A percentile compares a stretch with the other conserved stretches of the same genome.
phyloP scores from a whole-genome alignment of 2,797 vertebrate genomes.

The Sebastes aleutianus region DNA sequence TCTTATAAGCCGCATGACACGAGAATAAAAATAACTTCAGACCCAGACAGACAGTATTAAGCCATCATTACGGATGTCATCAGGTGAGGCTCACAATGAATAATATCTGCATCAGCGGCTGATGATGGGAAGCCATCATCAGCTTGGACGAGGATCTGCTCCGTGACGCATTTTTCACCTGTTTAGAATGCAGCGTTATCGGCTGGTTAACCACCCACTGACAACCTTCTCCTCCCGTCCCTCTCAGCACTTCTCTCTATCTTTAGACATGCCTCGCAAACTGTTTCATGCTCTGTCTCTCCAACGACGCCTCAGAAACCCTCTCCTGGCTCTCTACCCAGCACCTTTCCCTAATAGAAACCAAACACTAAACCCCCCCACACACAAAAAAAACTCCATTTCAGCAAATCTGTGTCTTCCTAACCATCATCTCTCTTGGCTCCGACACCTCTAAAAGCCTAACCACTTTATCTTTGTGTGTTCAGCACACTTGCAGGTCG shows the following conservation, averaged over 20 bases:
- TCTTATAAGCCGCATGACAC: not conserved
- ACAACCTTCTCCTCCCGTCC: slow-evolving; percentile 41
- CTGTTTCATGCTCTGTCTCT: slow-evolving; percentile 66
- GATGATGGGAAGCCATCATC: slow-evolving; percentile 41
- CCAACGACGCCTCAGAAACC: slow-evolving; percentile 36
- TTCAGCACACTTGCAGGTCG: slow-evolving; percentile 58
- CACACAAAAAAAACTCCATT: slow-evolving; percentile 30
- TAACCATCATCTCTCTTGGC: slow-evolving; percentile 25
- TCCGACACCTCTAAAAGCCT: slow-evolving; percentile 25
- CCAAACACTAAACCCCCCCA: slow-evolving; percentile 21
- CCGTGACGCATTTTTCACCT: slow-evolving; percentile 66
- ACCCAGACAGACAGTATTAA: not conserved
- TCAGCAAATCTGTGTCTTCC: slow-evolving; percentile 56
- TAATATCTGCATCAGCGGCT: slow-evolving; percentile 17
- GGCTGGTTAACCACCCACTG: slow-evolving; percentile 65
- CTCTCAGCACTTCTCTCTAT: slow-evolving; percentile 58
- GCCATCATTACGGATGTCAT: slow-evolving; percentile 3
- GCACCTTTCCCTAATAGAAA: slow-evolving; percentile 53
- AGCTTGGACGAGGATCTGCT: slow-evolving; percentile 25
- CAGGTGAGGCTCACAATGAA: slow-evolving; percentile 19
- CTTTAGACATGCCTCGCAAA: slow-evolving; percentile 69
- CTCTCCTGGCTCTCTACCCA: slow-evolving; percentile 48
- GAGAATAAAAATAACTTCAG: slow-evolving; percentile 4
- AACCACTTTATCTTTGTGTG: slow-evolving; percentile 52
- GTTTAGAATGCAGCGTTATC: slow-evolving; percentile 65